Percentiles rank a stretch among this genome's conserved stretches.
These are phyloP conservation scores for Lutraria lutraria DNA, from an alignment of 2,888 invertebrate genomes.

Conservation along the genomic window DNA sequence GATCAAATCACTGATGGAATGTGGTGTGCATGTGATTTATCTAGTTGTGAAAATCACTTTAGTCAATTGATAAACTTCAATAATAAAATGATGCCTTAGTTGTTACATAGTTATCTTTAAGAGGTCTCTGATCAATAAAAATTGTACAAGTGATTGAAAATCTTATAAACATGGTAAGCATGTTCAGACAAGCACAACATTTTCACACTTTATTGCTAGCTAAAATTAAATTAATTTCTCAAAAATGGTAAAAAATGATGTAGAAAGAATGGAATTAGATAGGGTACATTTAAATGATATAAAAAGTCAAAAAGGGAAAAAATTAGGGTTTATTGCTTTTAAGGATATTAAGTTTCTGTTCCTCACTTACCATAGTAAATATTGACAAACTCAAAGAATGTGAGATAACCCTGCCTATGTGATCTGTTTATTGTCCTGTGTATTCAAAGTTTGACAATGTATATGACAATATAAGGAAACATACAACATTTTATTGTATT, in stretches of 20 bases:
- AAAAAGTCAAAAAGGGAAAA: conserved; percentile 8
- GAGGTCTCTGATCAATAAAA: conserved; percentile 25
- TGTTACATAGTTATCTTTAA: conserved; percentile 39
- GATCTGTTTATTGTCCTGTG: not conserved
- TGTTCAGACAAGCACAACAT: conserved; percentile 1
- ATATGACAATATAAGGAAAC: not conserved
- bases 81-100: conserved; percentile 32
- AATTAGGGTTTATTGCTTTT: not conserved
- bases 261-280: not conserved
- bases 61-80: conserved; percentile 34
- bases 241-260: not conserved
- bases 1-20: conserved; percentile 23
- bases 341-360: not conserved
- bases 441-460: not conserved
- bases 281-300: not conserved
- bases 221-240: not conserved
- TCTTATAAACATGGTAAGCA: not conserved
- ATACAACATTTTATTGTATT: not conserved
- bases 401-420: not conserved
- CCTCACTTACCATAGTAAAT: conserved; percentile 19
- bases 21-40: conserved; percentile 19
- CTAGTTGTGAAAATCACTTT: conserved; percentile 38
- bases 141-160: conserved; percentile 29
- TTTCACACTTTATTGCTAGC: not conserved
- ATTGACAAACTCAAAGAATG: conserved; percentile 20